Conservation (phyloP, 2,113 vertebrate genomes). For the Pseudorasbora parva region DNA sequence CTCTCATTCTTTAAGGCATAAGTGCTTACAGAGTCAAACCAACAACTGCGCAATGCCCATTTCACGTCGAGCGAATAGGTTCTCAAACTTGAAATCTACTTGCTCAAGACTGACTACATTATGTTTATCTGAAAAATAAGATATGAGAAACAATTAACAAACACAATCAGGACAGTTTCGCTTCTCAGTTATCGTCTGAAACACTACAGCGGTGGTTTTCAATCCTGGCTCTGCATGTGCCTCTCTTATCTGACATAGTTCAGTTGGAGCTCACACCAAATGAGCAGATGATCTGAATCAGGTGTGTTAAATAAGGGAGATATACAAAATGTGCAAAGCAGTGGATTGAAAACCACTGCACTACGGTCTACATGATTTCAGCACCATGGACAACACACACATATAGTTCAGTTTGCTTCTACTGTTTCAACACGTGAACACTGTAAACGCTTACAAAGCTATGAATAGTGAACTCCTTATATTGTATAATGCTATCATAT, state of each 20-base stretch:
- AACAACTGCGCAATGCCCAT: background rate
- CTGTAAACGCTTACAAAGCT: background rate
- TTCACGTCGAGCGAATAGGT: background rate
- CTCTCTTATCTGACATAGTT: too few species aligned
- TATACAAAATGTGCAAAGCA: too few species aligned
- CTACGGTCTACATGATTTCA: constrained; percentile 53
- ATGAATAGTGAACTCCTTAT: background rate
- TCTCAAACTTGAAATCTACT: constrained; percentile 1
- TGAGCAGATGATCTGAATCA: too few species aligned
- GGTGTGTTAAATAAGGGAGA: too few species aligned
- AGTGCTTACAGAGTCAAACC: background rate
- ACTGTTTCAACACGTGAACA: background rate
- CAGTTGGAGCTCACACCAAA: too few species aligned
- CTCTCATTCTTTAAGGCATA: constrained; percentile 31
- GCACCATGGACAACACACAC: constrained; percentile 68
- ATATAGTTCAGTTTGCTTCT: background rate
- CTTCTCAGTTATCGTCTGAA: background rate
- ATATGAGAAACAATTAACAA: background rate
- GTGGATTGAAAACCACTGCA: background rate
- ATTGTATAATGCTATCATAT: background rate
- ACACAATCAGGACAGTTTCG: background rate
- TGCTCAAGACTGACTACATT: background rate
- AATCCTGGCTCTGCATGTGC: too few species aligned
- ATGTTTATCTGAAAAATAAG: constrained; percentile 5
- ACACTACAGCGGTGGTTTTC: too few species aligned